Evolutionary conservation across 2,113 vertebrate genomes (phyloP), one percentile per base, ranked within the genome.

Genomic region (Hoplias malabaricus): DNA sequence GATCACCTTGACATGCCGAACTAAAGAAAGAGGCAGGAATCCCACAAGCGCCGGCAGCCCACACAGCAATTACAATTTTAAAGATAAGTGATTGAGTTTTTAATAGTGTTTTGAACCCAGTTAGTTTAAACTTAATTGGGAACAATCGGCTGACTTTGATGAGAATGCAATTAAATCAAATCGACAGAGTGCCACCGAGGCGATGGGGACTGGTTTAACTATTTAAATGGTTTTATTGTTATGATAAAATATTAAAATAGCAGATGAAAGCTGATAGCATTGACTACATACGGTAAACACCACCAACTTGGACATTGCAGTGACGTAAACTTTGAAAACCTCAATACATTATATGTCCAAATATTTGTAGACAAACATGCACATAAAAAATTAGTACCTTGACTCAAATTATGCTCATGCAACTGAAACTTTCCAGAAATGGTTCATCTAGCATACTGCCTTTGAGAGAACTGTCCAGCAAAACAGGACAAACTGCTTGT

Each of bases 1-100:
- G 88, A 91, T 91, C 89, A 92, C 90, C 91, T 93, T 93, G 87
- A 88, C 77, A 86, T 88, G 89, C 88, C 89, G n/a, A 92, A 81
- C 80, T 33, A 79, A 74, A 88, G 82, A 81, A 78, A 77, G 75
- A 78, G 83, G 80, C 84, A 77, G 59, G 87, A 92, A 91, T 90
- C 88, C 83, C 83, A 87, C 19, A 86, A 89, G 87, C 89, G 83
- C 75, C 76, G 38, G 59, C 54, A 40, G 73, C 59, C 81, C 76
- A 78, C 86, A 88, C 78, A 82, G 80, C 80, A 83, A 57, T 84
- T 84, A 84, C 75, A 43, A 73, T 78, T 85, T 83, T 84, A 90
- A 90, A 87, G 84, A 86, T 84, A 86, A 83, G 81, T 83, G 87
- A 91, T 88, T 87, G 84, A 86, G 84, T 86, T 90, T 87, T 90